Conservation (phyloP, 2,113 vertebrate genomes). For the Calyptomena viridis region DNA sequence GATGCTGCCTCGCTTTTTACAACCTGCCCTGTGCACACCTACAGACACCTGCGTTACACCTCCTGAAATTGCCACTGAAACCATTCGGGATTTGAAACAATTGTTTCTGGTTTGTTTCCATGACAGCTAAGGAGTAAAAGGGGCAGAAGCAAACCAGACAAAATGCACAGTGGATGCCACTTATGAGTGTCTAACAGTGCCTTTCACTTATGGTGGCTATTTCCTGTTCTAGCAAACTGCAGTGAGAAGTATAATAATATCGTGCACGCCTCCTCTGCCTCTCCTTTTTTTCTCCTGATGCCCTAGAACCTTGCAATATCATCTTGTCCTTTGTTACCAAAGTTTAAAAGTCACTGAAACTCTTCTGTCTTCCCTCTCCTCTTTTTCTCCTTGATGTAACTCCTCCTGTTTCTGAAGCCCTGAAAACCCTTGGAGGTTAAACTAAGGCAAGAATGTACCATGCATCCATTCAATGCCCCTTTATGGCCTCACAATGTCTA, state of each 20-base stretch:
- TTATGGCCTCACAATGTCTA: background rate
- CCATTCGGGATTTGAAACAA: background rate
- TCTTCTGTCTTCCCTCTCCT: background rate
- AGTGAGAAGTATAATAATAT: fast-evolving
- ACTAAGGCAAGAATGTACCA: background rate
- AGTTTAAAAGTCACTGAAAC: background rate
- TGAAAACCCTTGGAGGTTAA: background rate
- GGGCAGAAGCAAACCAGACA: background rate
- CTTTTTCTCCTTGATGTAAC: background rate
- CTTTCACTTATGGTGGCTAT: background rate
- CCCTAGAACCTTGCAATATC: background rate
- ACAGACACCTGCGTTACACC: fast-evolving
- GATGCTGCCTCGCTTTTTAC: background rate
- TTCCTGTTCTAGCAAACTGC: background rate
- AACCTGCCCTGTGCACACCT: background rate
- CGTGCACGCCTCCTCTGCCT: too few species aligned
- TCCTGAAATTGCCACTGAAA: background rate
- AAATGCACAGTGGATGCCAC: background rate
- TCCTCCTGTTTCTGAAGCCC: background rate
- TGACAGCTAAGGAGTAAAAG: background rate
- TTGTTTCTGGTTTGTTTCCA: background rate
- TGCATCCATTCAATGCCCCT: background rate
- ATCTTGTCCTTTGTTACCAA: background rate
- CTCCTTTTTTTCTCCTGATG: background rate
- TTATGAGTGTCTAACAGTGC: background rate